These are phyloP conservation scores for Ptychochromis oligacanthus DNA, from an alignment of 2,113 vertebrate genomes.

Conservation along the genomic window DNA sequence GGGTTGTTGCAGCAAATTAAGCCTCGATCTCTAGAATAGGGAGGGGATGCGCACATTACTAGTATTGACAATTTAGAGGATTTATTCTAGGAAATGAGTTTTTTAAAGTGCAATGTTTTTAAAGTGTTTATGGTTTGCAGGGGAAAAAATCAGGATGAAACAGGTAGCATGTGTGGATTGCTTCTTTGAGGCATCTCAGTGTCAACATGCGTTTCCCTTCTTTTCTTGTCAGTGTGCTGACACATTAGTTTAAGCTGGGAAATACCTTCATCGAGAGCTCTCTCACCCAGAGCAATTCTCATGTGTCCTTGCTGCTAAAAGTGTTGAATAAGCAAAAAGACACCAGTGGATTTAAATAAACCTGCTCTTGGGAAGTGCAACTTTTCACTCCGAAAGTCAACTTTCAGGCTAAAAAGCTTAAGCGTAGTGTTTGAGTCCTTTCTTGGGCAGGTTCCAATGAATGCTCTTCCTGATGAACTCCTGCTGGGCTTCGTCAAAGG, in stretches of 20 bases:
- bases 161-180: neutral
- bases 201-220: neutral
- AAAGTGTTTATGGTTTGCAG: too few relatives aligned
- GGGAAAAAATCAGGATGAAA: rapidly evolving
- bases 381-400: slow-evolving; percentile 67
- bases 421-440: slow-evolving; percentile 48
- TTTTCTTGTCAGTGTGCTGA: slow-evolving; percentile 58
- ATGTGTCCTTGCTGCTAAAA: slow-evolving; percentile 32
- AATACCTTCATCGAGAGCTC: slow-evolving; percentile 20
- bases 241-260: slow-evolving; percentile 29
- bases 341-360: slow-evolving; percentile 50
- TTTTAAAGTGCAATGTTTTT: neutral
- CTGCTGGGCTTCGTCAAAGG: slow-evolving; percentile 78
- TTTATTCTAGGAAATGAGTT: neutral
- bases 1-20: slow-evolving; percentile 56
- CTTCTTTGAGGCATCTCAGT: slow-evolving; percentile 29
- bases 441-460: slow-evolving; percentile 66
- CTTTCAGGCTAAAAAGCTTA: slow-evolving; percentile 48
- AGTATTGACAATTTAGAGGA: slow-evolving; percentile 12
- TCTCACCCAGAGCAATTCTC: slow-evolving; percentile 32
- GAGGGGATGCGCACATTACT: slow-evolving; percentile 20
- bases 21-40: slow-evolving; percentile 32
- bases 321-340: slow-evolving; percentile 50
- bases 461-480: slow-evolving; percentile 69
- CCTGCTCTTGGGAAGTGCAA: slow-evolving; percentile 50